A percentile compares a stretch with the other conserved stretches of the same genome.
Conservation (phyloP, 2,113 vertebrate species). For the Embiotoca jacksoni region DNA sequence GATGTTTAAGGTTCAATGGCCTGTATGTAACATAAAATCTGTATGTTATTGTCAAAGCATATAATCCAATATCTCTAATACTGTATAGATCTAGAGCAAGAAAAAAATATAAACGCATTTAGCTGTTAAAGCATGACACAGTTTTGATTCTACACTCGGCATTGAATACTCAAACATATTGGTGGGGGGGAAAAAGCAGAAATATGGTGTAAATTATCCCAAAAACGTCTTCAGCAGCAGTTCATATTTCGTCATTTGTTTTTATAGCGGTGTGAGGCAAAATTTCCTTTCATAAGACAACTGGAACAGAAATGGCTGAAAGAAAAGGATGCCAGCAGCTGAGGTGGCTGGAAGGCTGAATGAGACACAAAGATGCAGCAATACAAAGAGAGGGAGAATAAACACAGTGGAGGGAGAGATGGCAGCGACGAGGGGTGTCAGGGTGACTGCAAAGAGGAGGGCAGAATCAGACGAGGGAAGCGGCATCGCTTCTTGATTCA, state of each 20-base stretch:
- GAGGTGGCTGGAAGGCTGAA: conserved; percentile 13
- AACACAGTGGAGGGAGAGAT: not conserved
- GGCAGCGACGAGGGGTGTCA: not conserved
- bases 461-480: no score
- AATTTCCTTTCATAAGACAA: not conserved
- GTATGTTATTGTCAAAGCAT: no score
- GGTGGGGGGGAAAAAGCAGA: no score
- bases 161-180: no score
- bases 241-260: not conserved
- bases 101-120: no score
- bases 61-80: no score
- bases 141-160: not conserved
- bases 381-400: conserved; percentile 13
- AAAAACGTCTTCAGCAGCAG: not conserved
- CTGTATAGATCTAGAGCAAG: no score
- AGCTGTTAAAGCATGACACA: no score
- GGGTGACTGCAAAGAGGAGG: no score
- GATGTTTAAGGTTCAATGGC: no score
- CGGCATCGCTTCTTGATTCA: no score
- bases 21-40: no score
- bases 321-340: not conserved
- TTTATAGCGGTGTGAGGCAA: not conserved
- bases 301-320: not conserved
- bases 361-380: not conserved
- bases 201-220: not conserved